These are phyloP conservation scores for Thera obeliscata DNA, from an alignment of 2,888 invertebrate species.

Conservation along the genomic window DNA sequence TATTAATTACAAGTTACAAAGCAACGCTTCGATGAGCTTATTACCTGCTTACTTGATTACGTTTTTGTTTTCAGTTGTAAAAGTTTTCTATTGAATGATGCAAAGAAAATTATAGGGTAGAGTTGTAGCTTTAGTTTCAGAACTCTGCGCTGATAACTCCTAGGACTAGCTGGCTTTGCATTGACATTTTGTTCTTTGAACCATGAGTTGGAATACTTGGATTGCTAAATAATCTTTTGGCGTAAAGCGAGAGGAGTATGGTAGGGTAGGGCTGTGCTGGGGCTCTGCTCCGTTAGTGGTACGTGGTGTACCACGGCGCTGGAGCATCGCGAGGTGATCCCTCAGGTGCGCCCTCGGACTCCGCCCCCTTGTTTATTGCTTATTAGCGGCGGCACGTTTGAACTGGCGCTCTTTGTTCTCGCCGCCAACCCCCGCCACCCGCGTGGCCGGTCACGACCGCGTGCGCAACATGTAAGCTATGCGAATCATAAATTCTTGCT, in stretches of 20 bases:
- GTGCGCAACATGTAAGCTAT: slow-evolving; percentile 70
- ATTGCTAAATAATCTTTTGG: neutral
- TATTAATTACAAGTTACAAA: slow-evolving; percentile 65
- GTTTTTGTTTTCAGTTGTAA: slow-evolving; percentile 29
- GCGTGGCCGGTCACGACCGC: slow-evolving; percentile 71
- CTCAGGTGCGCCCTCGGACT: slow-evolving; percentile 77
- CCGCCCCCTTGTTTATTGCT: slow-evolving; percentile 85
- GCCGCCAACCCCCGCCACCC: slow-evolving; percentile 63
- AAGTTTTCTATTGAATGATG: slow-evolving; percentile 14
- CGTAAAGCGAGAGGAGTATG: neutral
- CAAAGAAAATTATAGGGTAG: slow-evolving; percentile 12
- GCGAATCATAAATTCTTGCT: slow-evolving; percentile 81
- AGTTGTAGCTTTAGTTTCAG: neutral
- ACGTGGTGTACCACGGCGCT: slow-evolving; percentile 47
- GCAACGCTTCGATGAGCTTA: slow-evolving; percentile 54
- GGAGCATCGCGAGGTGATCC: slow-evolving; percentile 73
- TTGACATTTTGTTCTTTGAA: neutral
- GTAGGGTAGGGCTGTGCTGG: slow-evolving; percentile 37
- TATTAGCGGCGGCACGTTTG: slow-evolving; percentile 84
- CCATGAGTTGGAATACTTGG: neutral
- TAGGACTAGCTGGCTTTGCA: neutral
- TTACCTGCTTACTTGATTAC: slow-evolving; percentile 28
- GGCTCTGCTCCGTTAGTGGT: slow-evolving; percentile 35
- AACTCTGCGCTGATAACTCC: neutral
- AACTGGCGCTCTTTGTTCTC: slow-evolving; percentile 80